phyloP scores from a whole-genome alignment of 1,140 invertebrate species.

The Cyphomyrmex costatus region DNA sequence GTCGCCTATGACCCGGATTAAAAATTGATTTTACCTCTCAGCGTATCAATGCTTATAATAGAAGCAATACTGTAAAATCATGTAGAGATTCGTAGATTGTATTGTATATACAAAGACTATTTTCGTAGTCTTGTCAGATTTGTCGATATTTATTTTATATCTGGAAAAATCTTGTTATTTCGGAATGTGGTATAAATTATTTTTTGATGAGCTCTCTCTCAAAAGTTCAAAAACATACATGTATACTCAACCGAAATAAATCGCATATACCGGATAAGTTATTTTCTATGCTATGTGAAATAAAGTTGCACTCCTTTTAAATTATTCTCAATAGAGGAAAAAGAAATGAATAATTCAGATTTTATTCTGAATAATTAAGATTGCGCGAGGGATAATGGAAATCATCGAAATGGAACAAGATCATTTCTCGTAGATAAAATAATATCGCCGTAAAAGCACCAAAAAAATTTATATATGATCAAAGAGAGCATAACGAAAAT shows the following conservation, averaged over 20 bases:
- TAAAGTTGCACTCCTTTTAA: not conserved
- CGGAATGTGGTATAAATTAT: not conserved
- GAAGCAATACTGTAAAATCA: not conserved
- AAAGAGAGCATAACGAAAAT: not conserved
- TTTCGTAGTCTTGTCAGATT: not conserved
- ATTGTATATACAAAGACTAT: slow-evolving; percentile 12
- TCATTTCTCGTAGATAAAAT: not conserved
- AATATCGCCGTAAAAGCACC: not conserved
- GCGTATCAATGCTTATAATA: slow-evolving; percentile 38
- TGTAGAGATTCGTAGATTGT: not conserved
- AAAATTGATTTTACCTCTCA: slow-evolving; percentile 73
- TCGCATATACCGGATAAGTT: not conserved
- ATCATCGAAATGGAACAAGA: not conserved
- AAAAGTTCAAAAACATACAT: not conserved
- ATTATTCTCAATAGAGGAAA: not conserved
- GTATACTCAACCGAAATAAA: slow-evolving; percentile 2
- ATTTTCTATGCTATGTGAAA: not conserved
- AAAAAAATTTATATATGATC: not conserved
- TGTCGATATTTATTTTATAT: not conserved
- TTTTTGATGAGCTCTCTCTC: not conserved
- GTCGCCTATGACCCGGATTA: slow-evolving; percentile 70
- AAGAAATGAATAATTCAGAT: not conserved
- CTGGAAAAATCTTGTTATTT: slow-evolving; percentile 5
- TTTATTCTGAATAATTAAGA: not conserved
- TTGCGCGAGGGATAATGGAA: not conserved